Conservation (phyloP, 2,797 vertebrate genomes). For the Gephyroberyx darwinii region DNA sequence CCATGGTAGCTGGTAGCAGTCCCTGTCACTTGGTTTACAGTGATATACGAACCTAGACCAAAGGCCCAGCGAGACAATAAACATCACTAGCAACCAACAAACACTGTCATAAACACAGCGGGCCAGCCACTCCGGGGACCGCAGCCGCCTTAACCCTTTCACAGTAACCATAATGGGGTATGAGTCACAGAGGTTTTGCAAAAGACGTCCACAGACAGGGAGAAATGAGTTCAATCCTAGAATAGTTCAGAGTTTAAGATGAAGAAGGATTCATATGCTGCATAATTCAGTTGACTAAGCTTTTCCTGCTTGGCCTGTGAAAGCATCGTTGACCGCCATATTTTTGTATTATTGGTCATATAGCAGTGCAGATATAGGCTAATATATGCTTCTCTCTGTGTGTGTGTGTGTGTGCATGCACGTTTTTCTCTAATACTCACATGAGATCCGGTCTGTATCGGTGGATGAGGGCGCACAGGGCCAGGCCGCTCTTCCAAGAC, state of each 20-base stretch:
- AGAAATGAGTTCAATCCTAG: no score
- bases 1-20: conserved; percentile 47
- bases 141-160: conserved; percentile 34
- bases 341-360: no score
- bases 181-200: neutral
- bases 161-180: neutral
- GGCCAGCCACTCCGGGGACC: conserved; percentile 22
- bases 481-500: conserved; percentile 98
- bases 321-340: no score
- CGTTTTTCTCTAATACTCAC: conserved; percentile 82
- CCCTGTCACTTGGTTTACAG: conserved; percentile 60
- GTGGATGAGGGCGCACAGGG: conserved; percentile 95
- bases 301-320: no score
- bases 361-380: no score
- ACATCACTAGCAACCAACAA: conserved; percentile 40
- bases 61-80: conserved; percentile 54
- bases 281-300: no score
- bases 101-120: conserved; percentile 42
- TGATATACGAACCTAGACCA: conserved; percentile 48
- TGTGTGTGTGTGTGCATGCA: neutral
- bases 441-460: conserved; percentile 96
- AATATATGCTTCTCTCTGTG: no score
- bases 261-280: no score
- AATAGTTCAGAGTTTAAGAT: no score
- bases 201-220: neutral